Evolutionary conservation across 2,888 invertebrate genomes (phyloP).

Genomic region (Xestoiulus laeticollis): DNA sequence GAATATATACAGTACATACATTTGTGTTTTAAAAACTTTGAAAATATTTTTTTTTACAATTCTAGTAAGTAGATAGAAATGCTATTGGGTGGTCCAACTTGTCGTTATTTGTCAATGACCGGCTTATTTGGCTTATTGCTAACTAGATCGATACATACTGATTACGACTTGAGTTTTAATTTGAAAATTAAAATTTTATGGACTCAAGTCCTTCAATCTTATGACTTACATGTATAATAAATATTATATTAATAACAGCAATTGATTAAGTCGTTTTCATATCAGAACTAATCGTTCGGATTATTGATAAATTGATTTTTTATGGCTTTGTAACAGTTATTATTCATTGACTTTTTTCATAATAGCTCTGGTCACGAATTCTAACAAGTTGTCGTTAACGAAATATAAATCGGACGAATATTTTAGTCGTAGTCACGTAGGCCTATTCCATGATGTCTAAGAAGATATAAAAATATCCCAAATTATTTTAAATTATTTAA

Average conservation of each 20-base stretch:
- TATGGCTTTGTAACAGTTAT: too few species aligned
- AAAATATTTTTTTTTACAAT: not conserved
- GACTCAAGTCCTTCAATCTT: not conserved
- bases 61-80: not conserved
- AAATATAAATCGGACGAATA: too few species aligned
- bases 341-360: too few species aligned
- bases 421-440: too few species aligned
- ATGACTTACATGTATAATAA: not conserved
- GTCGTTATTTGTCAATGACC: conserved; percentile 4
- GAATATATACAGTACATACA: too few species aligned
- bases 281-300: not conserved
- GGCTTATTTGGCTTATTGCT: not conserved
- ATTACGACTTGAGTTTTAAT: not conserved
- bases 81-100: not conserved
- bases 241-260: not conserved
- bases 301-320: not conserved
- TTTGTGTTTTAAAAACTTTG: not conserved
- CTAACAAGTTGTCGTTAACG: too few species aligned
- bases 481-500: too few species aligned
- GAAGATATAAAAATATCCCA: too few species aligned
- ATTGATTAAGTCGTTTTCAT: not conserved
- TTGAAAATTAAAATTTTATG: not conserved
- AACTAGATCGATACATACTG: not conserved
- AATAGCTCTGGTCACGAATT: too few species aligned
- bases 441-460: too few species aligned